Evolutionary conservation across 1,140 invertebrate species (phyloP), one percentile per base, ranked within the genome.

Genomic region (Drosophila parvula): DNA sequence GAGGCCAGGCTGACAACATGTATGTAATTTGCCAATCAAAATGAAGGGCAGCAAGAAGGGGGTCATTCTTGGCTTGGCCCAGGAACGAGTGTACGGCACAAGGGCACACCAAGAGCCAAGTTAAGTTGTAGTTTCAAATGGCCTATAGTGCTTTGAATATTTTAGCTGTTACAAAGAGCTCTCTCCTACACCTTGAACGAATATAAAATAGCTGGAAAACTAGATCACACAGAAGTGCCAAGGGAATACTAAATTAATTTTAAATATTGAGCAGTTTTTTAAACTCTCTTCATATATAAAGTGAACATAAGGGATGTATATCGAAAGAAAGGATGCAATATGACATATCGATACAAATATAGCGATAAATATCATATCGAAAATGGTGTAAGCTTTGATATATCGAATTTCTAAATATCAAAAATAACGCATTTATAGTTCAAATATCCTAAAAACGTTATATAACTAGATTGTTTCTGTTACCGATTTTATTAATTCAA

Each of bases 21-120:
- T 43, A 41, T 59, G 38, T 43, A 70, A 73, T 71, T 71, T 70
- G 36, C 65, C 43, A 50, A 58, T 70, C 57, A 61, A 64, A 22
- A 43, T 62, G 10, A 34, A 62, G 28, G 36, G 6, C 36, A 9
- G 18, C 18, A 22, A 22, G 22, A 2, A 12, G 30, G 22, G 30
- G 7, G 28, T 22, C 16, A 18, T 32, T 16, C 10, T 18, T 32
- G 30, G 27, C 41, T 58, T 40, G 51, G 51, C 22, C 45, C 11
- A 8, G 11, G 32, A 36, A 18, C 3, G 28, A 8, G 44, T 30
- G 30, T 8, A 4, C 30, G 30, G 4, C 7, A 14, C 1, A 28
- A 6, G 27, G 45, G 16, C 50, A 36, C 32, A 14, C 30, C 30
- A 30, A 28, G 48, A 51, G 51, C 18, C 51, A 6, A 2, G 8